These are phyloP conservation scores for Cyphomyrus discorhynchus DNA, from an alignment of 2,113 vertebrate genomes.

Conservation along the genomic window DNA sequence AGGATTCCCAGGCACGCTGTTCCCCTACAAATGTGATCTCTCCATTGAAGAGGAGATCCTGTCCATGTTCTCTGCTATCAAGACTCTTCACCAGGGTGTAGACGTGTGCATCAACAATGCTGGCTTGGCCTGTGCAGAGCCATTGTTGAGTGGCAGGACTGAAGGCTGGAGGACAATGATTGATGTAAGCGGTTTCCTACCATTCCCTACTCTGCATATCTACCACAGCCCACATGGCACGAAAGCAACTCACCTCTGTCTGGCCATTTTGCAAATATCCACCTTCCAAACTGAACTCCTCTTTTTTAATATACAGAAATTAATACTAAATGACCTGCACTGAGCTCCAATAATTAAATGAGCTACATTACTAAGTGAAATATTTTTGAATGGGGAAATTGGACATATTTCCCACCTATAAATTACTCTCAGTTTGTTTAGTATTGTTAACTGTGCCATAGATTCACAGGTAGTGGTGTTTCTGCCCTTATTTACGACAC, in stretches of 20 bases:
- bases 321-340: not conserved
- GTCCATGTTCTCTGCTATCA: slow-evolving; percentile 78
- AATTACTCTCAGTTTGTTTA: not conserved
- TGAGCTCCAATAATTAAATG: not conserved
- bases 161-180: slow-evolving; percentile 79
- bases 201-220: not conserved
- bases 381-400: not conserved
- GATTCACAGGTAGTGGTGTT: not conserved
- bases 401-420: not conserved
- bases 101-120: slow-evolving; percentile 90
- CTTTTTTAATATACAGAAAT: not conserved
- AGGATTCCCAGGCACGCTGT: slow-evolving; percentile 65
- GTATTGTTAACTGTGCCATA: not conserved
- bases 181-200: slow-evolving; percentile 57
- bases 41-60: slow-evolving; percentile 76
- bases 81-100: slow-evolving; percentile 65
- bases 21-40: slow-evolving; percentile 77
- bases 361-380: not conserved
- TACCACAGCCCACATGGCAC: not conserved
- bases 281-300: not conserved
- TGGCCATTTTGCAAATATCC: not conserved
- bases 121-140: slow-evolving; percentile 67
- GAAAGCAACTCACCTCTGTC: not conserved
- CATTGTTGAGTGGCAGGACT: slow-evolving; percentile 68
- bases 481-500: not conserved